A percentile compares a stretch with the other conserved stretches of the same genome.
phyloP scores from a whole-genome alignment of 2,888 invertebrate genomes.

The Acrobasis repandana region DNA sequence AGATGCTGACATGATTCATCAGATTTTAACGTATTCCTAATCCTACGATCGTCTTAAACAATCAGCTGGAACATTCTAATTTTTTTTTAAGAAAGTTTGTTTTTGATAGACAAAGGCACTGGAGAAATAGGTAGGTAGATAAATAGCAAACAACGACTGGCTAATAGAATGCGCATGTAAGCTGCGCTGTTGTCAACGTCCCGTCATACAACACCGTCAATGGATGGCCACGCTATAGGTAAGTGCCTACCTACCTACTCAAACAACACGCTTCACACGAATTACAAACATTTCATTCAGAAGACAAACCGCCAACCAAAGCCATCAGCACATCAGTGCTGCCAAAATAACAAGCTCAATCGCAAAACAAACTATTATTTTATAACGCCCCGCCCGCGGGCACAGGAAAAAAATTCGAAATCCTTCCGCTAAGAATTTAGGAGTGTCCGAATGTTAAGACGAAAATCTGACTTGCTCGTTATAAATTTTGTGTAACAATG shows the following conservation, averaged over 20 bases:
- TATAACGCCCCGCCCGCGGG: slow-evolving; percentile 62
- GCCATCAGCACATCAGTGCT: slow-evolving; percentile 59
- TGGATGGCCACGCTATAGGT: slow-evolving; percentile 20
- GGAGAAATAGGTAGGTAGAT: no score
- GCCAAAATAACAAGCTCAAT: slow-evolving; percentile 62
- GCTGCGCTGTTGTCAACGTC: background rate
- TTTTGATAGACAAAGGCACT: no score
- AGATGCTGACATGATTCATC: no score
- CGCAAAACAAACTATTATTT: slow-evolving; percentile 66
- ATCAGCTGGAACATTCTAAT: no score
- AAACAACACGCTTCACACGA: slow-evolving; percentile 25
- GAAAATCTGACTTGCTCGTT: slow-evolving; percentile 77
- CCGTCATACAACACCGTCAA: slow-evolving; percentile 22
- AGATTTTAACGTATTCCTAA: no score
- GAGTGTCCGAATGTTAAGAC: slow-evolving; percentile 71
- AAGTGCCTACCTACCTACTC: no score
- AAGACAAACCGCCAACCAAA: slow-evolving; percentile 44
- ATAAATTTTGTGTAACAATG: slow-evolving; percentile 81
- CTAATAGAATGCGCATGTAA: no score
- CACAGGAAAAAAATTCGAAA: slow-evolving; percentile 59
- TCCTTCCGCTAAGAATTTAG: slow-evolving; percentile 80
- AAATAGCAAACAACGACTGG: no score
- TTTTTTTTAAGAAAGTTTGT: no score
- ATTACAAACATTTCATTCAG: slow-evolving; percentile 49
- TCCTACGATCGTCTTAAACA: no score